Conservation (phyloP, 2,888 invertebrate genomes). For the Oxystoma pomonae region DNA sequence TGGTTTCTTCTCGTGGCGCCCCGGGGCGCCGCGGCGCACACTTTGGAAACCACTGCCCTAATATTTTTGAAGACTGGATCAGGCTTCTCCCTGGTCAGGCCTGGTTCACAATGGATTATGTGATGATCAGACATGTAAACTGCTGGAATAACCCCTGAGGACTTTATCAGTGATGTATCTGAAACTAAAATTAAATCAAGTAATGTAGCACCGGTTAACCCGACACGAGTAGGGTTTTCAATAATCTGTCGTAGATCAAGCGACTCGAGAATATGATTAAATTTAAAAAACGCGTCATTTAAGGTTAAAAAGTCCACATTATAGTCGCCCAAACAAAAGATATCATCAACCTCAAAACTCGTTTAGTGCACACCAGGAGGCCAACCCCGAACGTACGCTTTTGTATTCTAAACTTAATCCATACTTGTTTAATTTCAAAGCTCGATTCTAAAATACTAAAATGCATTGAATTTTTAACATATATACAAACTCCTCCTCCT, state of each 20-base stretch:
- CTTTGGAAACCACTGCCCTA: no score
- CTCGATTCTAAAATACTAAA: background rate
- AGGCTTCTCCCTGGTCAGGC: background rate
- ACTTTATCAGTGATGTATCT: background rate
- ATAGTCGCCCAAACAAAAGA: background rate
- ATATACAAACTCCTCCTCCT: background rate
- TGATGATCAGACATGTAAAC: background rate
- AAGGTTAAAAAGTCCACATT: background rate
- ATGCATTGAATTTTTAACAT: background rate
- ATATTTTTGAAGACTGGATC: background rate
- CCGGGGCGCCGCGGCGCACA: no score
- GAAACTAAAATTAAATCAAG: slow-evolving; percentile 1
- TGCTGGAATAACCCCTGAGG: background rate
- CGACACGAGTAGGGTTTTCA: background rate
- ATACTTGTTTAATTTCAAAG: background rate
- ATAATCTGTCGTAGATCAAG: background rate
- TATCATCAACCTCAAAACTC: background rate
- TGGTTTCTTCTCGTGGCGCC: no score
- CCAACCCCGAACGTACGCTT: background rate
- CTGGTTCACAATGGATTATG: background rate
- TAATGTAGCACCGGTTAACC: background rate
- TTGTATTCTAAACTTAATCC: background rate
- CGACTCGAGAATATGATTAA: background rate
- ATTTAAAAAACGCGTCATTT: background rate
- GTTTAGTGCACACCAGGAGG: background rate